Base-by-base conservation (phyloP, 2,113 vertebrate species). In the Apus apus region DNA sequence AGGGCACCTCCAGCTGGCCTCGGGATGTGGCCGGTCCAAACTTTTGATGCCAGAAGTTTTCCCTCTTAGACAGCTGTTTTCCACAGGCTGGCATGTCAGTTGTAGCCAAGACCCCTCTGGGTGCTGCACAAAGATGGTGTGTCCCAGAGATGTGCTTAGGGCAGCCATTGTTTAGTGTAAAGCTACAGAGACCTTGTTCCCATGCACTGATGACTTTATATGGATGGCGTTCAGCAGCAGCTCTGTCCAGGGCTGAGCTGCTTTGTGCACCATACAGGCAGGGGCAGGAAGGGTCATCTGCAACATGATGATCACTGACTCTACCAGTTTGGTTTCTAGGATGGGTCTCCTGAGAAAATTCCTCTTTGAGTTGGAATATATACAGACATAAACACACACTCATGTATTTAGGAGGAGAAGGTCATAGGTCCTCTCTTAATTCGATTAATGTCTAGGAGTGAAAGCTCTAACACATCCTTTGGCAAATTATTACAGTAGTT, bases 71-170 rank as follows among this genome's bases (percentile, higher is more conserved):
- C 40, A 70, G 21, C 19, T 71, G 71, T 51, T 71, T 48, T 51
- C 80, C 48, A 45, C 0, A 2, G 87, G 43, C n/a, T 1, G 4
- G 18, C 30, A 5, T 36, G 19, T 18, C 36, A 45, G 40, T 3
- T 1, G 0, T 2, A 46, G 67, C 43, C 32, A 7, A 3, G 34
- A 20, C 9, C 22, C 27, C 38, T 38, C 62, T 27, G 78, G 34
- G 53, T 36, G 56, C 40, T 75, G 21, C 29, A 7, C 62, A 32
- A n/a, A 53, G 36, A 2, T 1, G 2, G 8, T 6, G 50, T 14
- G 27, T 23, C 50, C 50, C 16, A 13, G 38, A n/a, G 34, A 2
- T 2, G 20, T 23, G 38, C 56, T 87, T 7, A 6, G 61, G 58
- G 40, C 51, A 38, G 43, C 32, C 3, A 2, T 6, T 43, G 27